Base-by-base conservation (phyloP, 2,888 invertebrate species). In the Synergus umbraculus region DNA sequence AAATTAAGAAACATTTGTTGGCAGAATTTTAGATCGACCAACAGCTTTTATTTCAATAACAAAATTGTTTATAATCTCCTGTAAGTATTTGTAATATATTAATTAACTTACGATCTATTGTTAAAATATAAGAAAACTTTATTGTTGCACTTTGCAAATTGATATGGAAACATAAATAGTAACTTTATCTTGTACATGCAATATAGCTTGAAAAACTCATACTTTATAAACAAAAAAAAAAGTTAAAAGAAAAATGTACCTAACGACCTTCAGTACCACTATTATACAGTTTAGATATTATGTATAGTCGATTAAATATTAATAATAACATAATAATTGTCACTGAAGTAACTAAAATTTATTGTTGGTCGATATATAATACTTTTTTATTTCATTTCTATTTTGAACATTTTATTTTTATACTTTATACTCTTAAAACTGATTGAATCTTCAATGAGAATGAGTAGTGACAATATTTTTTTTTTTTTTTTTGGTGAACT, bases 71-170 rank as follows among this genome's bases (percentile, higher is more conserved):
- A 60, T 60, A 60, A 10, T 12, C 15, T 54, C n/a, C n/a, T 54
- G 60, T 60, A 60, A 60, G 60, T 60, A 60, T 22, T 22, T 60
- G 60, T 60, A 60, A 60, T 22, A 60, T 60, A 60, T 60, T 60
- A 60, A 60, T 54, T 22, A 22, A 60, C 60, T 22, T 60, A 10
- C 22, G 18, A 60, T 60, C 18, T 0, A 60, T 22, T 60, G 22
- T 60, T 18, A 60, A 60, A 22, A 22, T 60, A 12, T n/a, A n/a
- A 22, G 22, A 18, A 1, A 18, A 22, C 10, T 60, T 1, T 60
- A 18, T 22, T 60, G 60, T 22, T 60, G 9, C 60, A 60, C 18
- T 60, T 60, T 60, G 18, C 9, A 22, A 60, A 10, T 60, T 60
- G 10, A 10, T 22, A 60, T 22, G 60, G 22, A 60, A 60, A 60